A percentile compares a stretch with the other conserved stretches of the same genome.
phyloP scores from a whole-genome alignment of 2,113 vertebrate genomes.

The Potamarius usumacintae region DNA sequence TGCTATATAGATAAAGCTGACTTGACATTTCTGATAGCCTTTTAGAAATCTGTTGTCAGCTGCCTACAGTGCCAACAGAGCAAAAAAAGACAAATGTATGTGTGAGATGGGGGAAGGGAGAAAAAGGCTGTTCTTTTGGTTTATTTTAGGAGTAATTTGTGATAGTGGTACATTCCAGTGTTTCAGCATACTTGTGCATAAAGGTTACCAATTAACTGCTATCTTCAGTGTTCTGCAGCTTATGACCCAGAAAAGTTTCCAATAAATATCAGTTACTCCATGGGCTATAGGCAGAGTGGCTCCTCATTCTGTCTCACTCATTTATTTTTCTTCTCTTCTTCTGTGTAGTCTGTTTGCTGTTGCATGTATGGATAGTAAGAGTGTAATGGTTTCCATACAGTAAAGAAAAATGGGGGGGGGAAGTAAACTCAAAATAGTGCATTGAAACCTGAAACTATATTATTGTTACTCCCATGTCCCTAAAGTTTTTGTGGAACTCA shows the following conservation, averaged over 20 bases:
- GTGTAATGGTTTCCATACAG: no score
- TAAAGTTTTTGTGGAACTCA: not conserved
- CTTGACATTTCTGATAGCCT: no score
- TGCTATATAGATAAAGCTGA: no score
- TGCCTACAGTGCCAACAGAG: no score
- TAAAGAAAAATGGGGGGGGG: no score
- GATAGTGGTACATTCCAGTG: not conserved
- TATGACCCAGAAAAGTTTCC: not conserved
- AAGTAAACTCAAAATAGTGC: not conserved
- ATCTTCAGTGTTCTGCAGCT: not conserved
- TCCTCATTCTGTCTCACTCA: not conserved
- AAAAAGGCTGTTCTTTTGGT: not conserved
- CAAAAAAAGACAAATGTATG: no score
- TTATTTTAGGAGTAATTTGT: not conserved
- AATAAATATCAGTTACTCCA: not conserved
- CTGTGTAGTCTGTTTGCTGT: no score
- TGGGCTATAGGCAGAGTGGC: not conserved
- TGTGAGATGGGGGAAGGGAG: no score
- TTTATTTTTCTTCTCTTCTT: not conserved
- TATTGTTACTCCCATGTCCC: not conserved
- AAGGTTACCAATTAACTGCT: not conserved
- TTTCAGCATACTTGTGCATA: no score
- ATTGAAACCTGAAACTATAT: not conserved
- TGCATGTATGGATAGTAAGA: not conserved
- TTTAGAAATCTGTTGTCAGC: no score